A percentile compares a stretch with the other conserved stretches of the same genome.
Conservation (phyloP, 2,888 invertebrate species). For the Onchidella celtica region DNA sequence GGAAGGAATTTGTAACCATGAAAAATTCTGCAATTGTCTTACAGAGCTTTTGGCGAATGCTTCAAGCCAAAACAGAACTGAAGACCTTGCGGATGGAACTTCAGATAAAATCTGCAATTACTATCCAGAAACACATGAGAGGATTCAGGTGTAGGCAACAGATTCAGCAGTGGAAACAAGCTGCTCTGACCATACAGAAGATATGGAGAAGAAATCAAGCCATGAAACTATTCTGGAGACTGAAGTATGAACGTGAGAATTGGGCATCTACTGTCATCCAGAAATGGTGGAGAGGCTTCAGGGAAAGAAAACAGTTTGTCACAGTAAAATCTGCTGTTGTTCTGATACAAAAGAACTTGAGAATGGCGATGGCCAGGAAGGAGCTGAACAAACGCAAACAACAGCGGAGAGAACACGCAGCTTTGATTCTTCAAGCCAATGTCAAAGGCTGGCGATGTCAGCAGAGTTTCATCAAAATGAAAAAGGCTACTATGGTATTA, state of each 20-base stretch:
- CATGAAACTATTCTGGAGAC: background rate
- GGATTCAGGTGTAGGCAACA: slow-evolving; percentile 27
- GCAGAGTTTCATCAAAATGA: slow-evolving; percentile 50
- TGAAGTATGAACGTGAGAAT: background rate
- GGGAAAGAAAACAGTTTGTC: slow-evolving; percentile 27
- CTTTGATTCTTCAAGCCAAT: slow-evolving; percentile 51
- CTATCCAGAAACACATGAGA: slow-evolving; percentile 53
- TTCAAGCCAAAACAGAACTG: slow-evolving; percentile 10
- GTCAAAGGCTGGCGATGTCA: slow-evolving; percentile 34
- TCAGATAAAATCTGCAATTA: slow-evolving; percentile 51
- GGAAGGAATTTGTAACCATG: slow-evolving; percentile 41
- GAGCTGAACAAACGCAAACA: background rate
- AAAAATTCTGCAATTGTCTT: slow-evolving; percentile 33
- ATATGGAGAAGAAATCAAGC: slow-evolving; percentile 39
- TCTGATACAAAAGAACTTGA: slow-evolving; percentile 60
- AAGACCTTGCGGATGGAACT: slow-evolving; percentile 11
- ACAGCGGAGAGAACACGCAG: slow-evolving; percentile 40
- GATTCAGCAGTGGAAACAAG: slow-evolving; percentile 42
- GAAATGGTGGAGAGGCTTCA: slow-evolving; percentile 41
- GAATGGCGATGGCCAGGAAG: slow-evolving; percentile 27
- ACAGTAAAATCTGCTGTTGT: slow-evolving; percentile 53
- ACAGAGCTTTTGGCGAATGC: slow-evolving; percentile 42
- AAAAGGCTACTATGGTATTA: slow-evolving; percentile 48
- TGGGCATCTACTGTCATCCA: slow-evolving; percentile 55
- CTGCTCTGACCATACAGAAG: slow-evolving; percentile 38